Conservation (phyloP, 2,113 vertebrate genomes). For the Indicator indicator region DNA sequence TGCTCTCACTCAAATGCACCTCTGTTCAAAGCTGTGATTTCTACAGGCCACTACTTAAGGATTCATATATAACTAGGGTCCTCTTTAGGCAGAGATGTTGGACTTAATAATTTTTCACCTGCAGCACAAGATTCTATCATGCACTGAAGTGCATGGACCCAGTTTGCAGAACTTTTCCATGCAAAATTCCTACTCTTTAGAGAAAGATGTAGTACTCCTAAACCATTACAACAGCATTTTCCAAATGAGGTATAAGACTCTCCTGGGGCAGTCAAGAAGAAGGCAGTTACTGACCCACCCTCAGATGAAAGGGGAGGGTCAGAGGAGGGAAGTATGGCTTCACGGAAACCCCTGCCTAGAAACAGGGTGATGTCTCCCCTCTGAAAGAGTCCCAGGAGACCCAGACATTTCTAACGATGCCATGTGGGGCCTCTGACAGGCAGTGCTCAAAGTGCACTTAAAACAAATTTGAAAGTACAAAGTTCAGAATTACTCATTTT, state of each 20-base stretch:
- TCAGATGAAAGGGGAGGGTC: conserved; percentile 29
- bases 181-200: not conserved
- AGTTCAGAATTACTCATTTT: not conserved
- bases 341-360: conserved; percentile 11
- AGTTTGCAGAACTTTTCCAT: not conserved
- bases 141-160: not conserved
- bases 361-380: not conserved
- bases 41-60: not conserved
- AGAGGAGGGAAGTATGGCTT: conserved; percentile 22
- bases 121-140: not conserved
- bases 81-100: not conserved
- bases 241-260: not conserved
- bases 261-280: not conserved
- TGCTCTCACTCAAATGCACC: not conserved
- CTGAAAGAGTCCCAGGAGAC: conserved; percentile 39
- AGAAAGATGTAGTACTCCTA: not conserved
- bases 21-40: not conserved
- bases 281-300: conserved; percentile 40
- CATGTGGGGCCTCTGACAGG: not conserved
- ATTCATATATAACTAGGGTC: not conserved
- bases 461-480: not conserved
- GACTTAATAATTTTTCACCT: not conserved
- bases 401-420: not conserved
- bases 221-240: not conserved
- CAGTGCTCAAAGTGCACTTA: not conserved